These are phyloP conservation scores for Miichthys miiuy DNA, from an alignment of 2,797 vertebrate species.

Conservation along the genomic window DNA sequence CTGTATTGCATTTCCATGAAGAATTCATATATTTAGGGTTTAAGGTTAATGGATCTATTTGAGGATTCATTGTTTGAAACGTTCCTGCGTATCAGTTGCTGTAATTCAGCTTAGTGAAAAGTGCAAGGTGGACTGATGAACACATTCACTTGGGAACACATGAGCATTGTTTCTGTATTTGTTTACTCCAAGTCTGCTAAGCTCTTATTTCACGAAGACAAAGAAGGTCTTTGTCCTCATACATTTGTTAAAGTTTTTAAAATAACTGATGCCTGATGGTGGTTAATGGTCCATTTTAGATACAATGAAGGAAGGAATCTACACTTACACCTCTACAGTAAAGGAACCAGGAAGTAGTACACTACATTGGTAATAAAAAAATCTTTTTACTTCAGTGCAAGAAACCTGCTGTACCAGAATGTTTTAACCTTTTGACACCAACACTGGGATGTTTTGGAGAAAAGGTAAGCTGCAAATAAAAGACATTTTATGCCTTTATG, in stretches of 20 bases:
- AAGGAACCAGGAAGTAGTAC: constrained; percentile 1
- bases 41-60: background rate
- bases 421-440: background rate
- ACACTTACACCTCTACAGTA: background rate
- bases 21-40: background rate
- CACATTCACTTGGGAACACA: constrained; percentile 51
- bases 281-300: constrained; percentile 20
- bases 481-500: background rate
- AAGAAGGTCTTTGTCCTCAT: constrained; percentile 56
- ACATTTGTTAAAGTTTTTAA: constrained; percentile 48
- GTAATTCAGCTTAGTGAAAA: constrained; percentile 30
- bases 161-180: constrained; percentile 61
- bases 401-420: background rate
- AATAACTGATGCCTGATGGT: constrained; percentile 18
- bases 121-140: constrained; percentile 17
- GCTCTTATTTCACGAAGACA: constrained; percentile 59
- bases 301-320: constrained; percentile 3
- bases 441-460: background rate
- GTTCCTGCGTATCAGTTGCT: constrained; percentile 13
- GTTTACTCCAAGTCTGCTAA: constrained; percentile 62
- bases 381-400: background rate
- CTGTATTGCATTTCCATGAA: background rate
- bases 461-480: background rate
- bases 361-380: background rate
- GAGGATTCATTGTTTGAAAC: background rate